Percentiles rank a stretch among this genome's conserved stretches.
Evolutionary conservation across 2,797 vertebrate species (phyloP).

Genomic region (Gymnoscopelus microlampas): DNA sequence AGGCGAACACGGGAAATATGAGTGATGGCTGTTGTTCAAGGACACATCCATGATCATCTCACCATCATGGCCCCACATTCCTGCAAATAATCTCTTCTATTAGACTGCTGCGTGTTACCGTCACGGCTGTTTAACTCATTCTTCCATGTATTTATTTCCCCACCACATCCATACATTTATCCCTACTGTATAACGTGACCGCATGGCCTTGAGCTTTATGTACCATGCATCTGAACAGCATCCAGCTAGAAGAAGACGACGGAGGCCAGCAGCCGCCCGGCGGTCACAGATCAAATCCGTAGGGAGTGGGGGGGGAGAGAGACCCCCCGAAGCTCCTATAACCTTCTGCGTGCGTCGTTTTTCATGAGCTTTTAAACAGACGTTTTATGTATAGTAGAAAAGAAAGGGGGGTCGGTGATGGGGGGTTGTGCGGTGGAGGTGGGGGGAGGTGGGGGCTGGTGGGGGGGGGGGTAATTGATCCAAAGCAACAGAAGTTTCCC

Average conservation of each 20-base stretch:
- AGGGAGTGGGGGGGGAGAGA: not conserved
- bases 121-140: conserved; percentile 67
- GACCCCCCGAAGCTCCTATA: conserved; percentile 26
- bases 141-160: conserved; percentile 42
- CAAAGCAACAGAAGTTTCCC: conserved; percentile 77
- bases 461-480: conserved; percentile 73
- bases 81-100: conserved; percentile 64
- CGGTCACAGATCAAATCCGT: conserved; percentile 40
- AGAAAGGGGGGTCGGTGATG: too few species aligned
- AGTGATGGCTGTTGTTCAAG: conserved; percentile 73
- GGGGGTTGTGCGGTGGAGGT: too few species aligned
- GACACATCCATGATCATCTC: conserved; percentile 61
- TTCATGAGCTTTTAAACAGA: conserved; percentile 62
- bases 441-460: not conserved
- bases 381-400: conserved; percentile 53
- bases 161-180: conserved; percentile 1
- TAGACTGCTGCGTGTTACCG: conserved; percentile 52
- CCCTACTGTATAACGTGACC: not conserved
- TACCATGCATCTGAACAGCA: conserved; percentile 21
- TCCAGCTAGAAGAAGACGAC: conserved; percentile 48
- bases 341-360: conserved; percentile 47
- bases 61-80: conserved; percentile 59
- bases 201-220: conserved; percentile 42
- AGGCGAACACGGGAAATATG: conserved; percentile 47
- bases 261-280: conserved; percentile 35